Percentiles rank a stretch among this genome's conserved stretches.
phyloP scores from a whole-genome alignment of 2,888 invertebrate species.

The Campoplex capitator region DNA sequence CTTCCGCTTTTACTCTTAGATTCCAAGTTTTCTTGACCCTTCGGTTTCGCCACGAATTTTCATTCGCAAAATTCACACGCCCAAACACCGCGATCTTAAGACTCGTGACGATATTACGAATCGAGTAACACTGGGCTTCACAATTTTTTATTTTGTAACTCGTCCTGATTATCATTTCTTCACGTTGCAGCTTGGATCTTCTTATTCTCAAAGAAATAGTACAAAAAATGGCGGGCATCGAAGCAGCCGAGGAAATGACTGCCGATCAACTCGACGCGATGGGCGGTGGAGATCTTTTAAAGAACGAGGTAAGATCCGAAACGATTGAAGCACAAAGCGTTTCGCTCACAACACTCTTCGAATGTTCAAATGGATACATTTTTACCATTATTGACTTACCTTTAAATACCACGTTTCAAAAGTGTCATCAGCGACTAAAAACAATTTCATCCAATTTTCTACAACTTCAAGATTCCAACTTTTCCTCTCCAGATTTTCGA shows the following conservation, averaged over 20 bases:
- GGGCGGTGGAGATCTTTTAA: slow-evolving; percentile 97
- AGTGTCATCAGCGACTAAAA: not conserved
- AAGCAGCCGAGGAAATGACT: slow-evolving; percentile 98
- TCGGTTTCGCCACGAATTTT: slow-evolving; percentile 49
- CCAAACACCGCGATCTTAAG: slow-evolving; percentile 6
- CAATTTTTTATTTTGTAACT: not conserved
- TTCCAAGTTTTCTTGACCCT: slow-evolving; percentile 71
- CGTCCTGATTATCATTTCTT: slow-evolving; percentile 52
- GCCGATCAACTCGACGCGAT: slow-evolving; percentile 98
- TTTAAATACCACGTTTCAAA: too few species aligned
- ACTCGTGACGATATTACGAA: slow-evolving; percentile 14
- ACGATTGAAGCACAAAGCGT: too few species aligned
- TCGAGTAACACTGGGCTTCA: slow-evolving; percentile 12
- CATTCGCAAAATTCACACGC: slow-evolving; percentile 24
- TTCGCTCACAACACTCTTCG: too few species aligned
- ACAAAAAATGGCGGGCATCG: slow-evolving; percentile 99
- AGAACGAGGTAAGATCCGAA: slow-evolving; percentile 91
- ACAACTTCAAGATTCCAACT: not conserved
- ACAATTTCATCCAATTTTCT: too few species aligned
- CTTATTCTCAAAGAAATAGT: slow-evolving; percentile 98
- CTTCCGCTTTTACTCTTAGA: slow-evolving; percentile 68
- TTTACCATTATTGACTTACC: too few species aligned
- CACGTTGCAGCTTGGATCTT: slow-evolving; percentile 91
- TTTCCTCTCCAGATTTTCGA: not conserved
- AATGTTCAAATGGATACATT: too few species aligned